These are phyloP conservation scores for Macaca nemestrina DNA, from an alignment of 2,113 vertebrate genomes.

Conservation along the genomic window DNA sequence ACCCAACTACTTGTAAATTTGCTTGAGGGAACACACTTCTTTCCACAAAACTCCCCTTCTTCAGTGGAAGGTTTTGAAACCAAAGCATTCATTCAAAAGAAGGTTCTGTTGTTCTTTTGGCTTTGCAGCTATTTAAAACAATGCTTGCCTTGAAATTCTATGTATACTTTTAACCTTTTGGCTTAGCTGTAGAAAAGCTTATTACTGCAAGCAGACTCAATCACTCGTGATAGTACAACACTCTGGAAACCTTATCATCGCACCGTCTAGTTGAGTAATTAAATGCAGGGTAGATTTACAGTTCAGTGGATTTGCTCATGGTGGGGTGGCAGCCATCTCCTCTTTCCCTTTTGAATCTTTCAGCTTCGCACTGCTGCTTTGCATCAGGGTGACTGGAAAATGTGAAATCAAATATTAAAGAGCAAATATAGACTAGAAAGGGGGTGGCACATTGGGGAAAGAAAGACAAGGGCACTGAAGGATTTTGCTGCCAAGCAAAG, in stretches of 20 bases:
- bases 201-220: conserved; percentile 29
- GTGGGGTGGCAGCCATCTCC: neutral
- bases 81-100: conserved; percentile 31
- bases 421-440: conserved; percentile 49
- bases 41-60: neutral
- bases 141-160: conserved; percentile 43
- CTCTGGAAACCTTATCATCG: conserved; percentile 40
- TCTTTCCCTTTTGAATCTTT: conserved; percentile 39
- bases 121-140: conserved; percentile 59
- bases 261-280: conserved; percentile 54
- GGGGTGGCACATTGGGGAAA: conserved; percentile 22
- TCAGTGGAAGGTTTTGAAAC: conserved; percentile 24
- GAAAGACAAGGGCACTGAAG: conserved; percentile 61
- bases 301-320: conserved; percentile 18
- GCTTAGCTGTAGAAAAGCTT: conserved; percentile 62
- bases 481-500: conserved; percentile 46
- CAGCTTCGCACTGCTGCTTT: conserved; percentile 32
- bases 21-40: neutral
- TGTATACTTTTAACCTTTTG: conserved; percentile 62
- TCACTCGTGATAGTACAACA: conserved; percentile 44
- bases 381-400: conserved; percentile 40
- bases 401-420: conserved; percentile 70
- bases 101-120: conserved; percentile 34
- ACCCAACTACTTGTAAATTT: conserved; percentile 1
- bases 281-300: conserved; percentile 57